Base-by-base conservation (phyloP, 2,797 vertebrate species). In the Phalanger gymnotis region DNA sequence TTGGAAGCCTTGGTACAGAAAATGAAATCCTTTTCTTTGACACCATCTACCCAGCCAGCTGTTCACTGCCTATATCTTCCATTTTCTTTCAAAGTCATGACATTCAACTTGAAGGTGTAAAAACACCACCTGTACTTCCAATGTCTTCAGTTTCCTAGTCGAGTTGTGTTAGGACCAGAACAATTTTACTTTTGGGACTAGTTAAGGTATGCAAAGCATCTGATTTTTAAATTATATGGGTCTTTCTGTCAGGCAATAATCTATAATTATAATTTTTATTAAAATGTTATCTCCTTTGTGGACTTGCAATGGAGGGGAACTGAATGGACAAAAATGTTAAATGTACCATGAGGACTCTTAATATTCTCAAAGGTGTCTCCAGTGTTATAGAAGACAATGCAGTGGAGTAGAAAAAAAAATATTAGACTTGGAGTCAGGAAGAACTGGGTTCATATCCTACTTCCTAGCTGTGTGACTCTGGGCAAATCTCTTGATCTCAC, bases 31-130 rank as follows among this genome's bases (percentile, higher is more conserved):
- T 97, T 51, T 94, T 95, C 94, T 92, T 94, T 97, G 94, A 97
- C 95, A 97, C n/a, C 40, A 92, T 94, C 95, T 94, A 96, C 25
- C 51, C 40, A 97, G 95, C 95, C 98, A 97, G 96, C 97, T 98
- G 95, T 96, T 97, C 93, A 94, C 40, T 95, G 97, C 47, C 81
- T 90, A 93, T 56, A 90, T 95, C 58, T 93, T 97, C 95, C 97
- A 96, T 94, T 93, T 90, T 96, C 92, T 96, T 97, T 95, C 94
- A 96, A 97, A 96, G 97, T 92, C 94, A 94, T 94, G 94, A 97
- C 95, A 97, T 97, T 96, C 91, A 96, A 92, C 95, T 97, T 96
- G 30, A 97, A 96, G 91, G 97, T 93, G 96, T 90, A 94, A 93
- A 94, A 91, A 52, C 47, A 97, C 92, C 96, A 94, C 61, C 94